Base-by-base conservation (phyloP, 37 sponge, comb jelly and placozoan species). In the Mnemiopsis leidyi region DNA sequence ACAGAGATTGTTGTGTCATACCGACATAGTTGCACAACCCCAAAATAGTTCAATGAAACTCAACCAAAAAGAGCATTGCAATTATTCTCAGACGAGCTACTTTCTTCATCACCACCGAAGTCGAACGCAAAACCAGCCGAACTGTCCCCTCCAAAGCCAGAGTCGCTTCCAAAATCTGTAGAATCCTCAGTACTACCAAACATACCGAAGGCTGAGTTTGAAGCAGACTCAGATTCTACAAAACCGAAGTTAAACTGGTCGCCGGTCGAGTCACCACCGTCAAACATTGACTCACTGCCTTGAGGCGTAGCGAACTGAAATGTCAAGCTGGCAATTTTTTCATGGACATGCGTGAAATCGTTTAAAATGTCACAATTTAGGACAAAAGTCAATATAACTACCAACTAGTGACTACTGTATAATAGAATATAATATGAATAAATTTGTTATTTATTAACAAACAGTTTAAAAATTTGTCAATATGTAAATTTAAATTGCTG, bases 51-150 rank as follows among this genome's bases (percentile, higher is more conserved):
- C n/a, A n/a, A n/a, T n/a, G n/a, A n/a, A n/a, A n/a, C n/a, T 48
- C 61, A 85, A 21, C 90, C 90, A 26, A 85, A 85, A 16, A 85
- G 90, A n/a, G 90, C 90, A 39, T 85, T 85, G 48, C 90, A 85
- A 26, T 85, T 40, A 39, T 85, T 85, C 28, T 77, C 79, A 28
- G 32, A 13, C 9, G 90, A 38, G 16, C 7, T 21, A 0, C 24
- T 3, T 36, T 36, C 7, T 1, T 85, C 61, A 18, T 33, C 90
- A 24, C 48, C 90, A 39, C 90, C 90, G 25, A 85, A 85, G 23
- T 25, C 39, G 61, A 85, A 85, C 0, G 90, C 32, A 39, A 85
- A 85, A 39, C 90, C 90, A 5, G 61, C 5, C 25, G 90, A 85
- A 38, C 39, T 71, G 3, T 18, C 90, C 29, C 61, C 90, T 13